Base-by-base conservation (phyloP, 2,888 invertebrate genomes). In the Colletes collaris region DNA sequence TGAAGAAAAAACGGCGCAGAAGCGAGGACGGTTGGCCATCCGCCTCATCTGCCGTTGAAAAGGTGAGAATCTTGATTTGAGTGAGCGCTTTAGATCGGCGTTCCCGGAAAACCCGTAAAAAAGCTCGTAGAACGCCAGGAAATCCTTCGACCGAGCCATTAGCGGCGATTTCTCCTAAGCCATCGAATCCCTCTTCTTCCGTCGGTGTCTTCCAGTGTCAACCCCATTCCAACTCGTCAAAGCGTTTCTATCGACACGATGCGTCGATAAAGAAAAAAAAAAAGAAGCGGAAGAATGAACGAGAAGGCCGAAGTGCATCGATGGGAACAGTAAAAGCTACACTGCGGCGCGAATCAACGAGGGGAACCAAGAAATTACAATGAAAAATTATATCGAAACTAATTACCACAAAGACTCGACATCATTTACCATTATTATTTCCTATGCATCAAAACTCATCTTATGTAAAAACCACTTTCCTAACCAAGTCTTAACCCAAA, bases 41-140 rank as follows among this genome's bases (percentile, higher is more conserved):
- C 83, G 75, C 71, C 81, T 74, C 76, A 77, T 81, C 86, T 74
- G 75, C 79, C 76, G 76, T 68, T 85, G 86, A 88, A 88, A 87
- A 87, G 89, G 88, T 87, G 89, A 90, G 87, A 89, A 89, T 90
- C 90, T 89, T 88, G 90, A 90, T 89, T 89, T 89, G 89, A 89
- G 87, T 86, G 89, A 86, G 86, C 84, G 87, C 86, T 86, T 86
- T 81, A 81, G 82, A 82, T 76, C 81, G 81, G 81, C 86, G 82
- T 78, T 83, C 74, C 76, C 83, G 86, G 84, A 81, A 86, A 87
- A 85, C 83, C 76, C 85, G 86, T 83, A 87, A 89, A 90, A 90
- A 90, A 84, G 81, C 72, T 62, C 79, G 72, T 76, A 74, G 86
- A 84, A 87, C 80, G 86, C 76, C 82, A 81, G 89, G 86, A 88